phyloP scores from a whole-genome alignment of 2,797 vertebrate species.

The Xerus rutilus region DNA sequence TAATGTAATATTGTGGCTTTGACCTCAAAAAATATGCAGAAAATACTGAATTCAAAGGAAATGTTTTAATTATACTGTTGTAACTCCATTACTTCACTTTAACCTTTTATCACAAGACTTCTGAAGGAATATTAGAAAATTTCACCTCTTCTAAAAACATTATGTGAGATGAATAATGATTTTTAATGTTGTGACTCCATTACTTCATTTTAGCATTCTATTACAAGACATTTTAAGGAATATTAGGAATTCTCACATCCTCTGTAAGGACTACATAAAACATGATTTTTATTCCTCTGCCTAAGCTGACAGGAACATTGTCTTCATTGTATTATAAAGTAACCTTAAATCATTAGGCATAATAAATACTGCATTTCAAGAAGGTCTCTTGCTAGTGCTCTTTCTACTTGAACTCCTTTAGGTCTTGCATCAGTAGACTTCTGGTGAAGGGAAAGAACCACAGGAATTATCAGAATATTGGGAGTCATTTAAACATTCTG shows the following conservation, averaged over 20 bases:
- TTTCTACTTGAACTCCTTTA: not conserved
- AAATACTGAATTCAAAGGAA: conserved; percentile 20
- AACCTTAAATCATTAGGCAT: not conserved
- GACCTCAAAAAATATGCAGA: conserved; percentile 44
- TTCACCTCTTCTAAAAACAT: not conserved
- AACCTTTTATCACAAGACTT: not conserved
- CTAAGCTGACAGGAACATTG: not conserved
- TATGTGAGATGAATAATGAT: not conserved
- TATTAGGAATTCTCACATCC: not conserved
- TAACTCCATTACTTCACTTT: conserved; percentile 34
- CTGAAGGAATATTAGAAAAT: not conserved
- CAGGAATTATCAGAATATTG: not conserved
- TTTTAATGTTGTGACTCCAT: not conserved
- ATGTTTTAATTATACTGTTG: conserved; percentile 31
- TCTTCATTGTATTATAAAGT: not conserved
- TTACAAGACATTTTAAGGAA: not conserved
- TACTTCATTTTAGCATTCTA: conserved; percentile 28
- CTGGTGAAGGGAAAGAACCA: not conserved
- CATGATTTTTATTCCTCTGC: not conserved
- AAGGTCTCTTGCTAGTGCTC: not conserved
- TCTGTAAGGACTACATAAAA: not conserved
- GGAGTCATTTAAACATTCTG: not conserved
- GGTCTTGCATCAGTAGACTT: not conserved
- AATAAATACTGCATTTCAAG: not conserved
- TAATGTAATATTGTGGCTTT: conserved; percentile 49